Evolutionary conservation across 2,888 invertebrate genomes (phyloP).

Genomic region (Leptopilina drosophilae): DNA sequence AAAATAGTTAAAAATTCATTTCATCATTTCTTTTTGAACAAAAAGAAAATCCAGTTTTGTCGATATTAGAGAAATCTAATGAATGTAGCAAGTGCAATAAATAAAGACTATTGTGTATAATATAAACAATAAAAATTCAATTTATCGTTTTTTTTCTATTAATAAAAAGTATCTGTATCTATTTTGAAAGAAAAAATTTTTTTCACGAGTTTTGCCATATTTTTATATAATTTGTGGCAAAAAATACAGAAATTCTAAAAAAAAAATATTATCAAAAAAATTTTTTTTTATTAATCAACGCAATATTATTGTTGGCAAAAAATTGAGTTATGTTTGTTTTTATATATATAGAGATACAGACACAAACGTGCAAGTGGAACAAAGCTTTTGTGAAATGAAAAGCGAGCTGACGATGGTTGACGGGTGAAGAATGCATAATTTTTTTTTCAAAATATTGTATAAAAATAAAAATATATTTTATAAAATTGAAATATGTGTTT

Average conservation of each 20-base stretch:
- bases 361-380: conserved; percentile 59
- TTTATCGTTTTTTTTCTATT: conserved; percentile 35
- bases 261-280: no score
- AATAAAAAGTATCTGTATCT: conserved; percentile 43
- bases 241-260: not conserved
- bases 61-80: conserved; percentile 61
- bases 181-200: not conserved
- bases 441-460: not conserved
- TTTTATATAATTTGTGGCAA: not conserved
- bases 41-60: conserved; percentile 57
- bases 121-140: conserved; percentile 16
- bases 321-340: conserved; percentile 24
- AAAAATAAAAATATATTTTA: not conserved
- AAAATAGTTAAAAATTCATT: no score
- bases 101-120: conserved; percentile 2
- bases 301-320: not conserved
- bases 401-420: conserved; percentile 51
- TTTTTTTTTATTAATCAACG: no score
- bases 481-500: no score
- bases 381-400: conserved; percentile 55
- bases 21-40: not conserved
- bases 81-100: conserved; percentile 62
- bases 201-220: no score
- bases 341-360: conserved; percentile 59
- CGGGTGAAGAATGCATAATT: conserved; percentile 33